phyloP scores from a whole-genome alignment of 2,888 invertebrate genomes.

The Artemia sinica region DNA sequence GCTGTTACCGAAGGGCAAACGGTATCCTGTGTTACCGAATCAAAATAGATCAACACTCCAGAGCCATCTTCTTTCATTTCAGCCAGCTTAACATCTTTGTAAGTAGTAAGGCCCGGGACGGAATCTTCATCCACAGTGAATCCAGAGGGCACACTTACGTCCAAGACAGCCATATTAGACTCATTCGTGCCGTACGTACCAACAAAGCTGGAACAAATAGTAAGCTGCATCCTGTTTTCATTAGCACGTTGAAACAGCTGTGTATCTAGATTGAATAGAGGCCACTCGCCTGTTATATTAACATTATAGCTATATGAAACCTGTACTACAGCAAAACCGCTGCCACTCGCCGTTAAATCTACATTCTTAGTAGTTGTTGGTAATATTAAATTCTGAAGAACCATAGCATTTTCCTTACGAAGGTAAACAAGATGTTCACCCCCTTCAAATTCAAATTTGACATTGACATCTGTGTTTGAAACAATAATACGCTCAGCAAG shows the following conservation, averaged over 20 bases:
- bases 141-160: slow-evolving; percentile 75
- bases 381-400: slow-evolving; percentile 56
- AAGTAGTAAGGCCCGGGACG: slow-evolving; percentile 44
- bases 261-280: slow-evolving; percentile 67
- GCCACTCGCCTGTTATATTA: slow-evolving; percentile 71
- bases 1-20: slow-evolving; percentile 64
- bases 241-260: slow-evolving; percentile 64
- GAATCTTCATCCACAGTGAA: slow-evolving; percentile 58
- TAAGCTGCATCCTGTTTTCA: slow-evolving; percentile 54
- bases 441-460: slow-evolving; percentile 39
- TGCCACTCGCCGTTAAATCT: slow-evolving; percentile 56
- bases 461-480: slow-evolving; percentile 35
- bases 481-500: slow-evolving; percentile 43
- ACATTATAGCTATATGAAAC: slow-evolving; percentile 63
- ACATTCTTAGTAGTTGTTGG: slow-evolving; percentile 43
- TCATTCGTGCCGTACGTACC: neutral
- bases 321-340: slow-evolving; percentile 57
- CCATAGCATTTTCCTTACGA: slow-evolving; percentile 55
- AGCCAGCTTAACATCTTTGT: slow-evolving; percentile 41
- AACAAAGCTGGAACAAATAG: slow-evolving; percentile 43
- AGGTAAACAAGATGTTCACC: slow-evolving; percentile 38
- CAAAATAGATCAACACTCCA: slow-evolving; percentile 51
- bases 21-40: slow-evolving; percentile 42
- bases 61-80: slow-evolving; percentile 50
- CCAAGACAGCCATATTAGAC: slow-evolving; percentile 69